Conservation (phyloP, 2,888 invertebrate genomes). For the Cantharis nigra region DNA sequence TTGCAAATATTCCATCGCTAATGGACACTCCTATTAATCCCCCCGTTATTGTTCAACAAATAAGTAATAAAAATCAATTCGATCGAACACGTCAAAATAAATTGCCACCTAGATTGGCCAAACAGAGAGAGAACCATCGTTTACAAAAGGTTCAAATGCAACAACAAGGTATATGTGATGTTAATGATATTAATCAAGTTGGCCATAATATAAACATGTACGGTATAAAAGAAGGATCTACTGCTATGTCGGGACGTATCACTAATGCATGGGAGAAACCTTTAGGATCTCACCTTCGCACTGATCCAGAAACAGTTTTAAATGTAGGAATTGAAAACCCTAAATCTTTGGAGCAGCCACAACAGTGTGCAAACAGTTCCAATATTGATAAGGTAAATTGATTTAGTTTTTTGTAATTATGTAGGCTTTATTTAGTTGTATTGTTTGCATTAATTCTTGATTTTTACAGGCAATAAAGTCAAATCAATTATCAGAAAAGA, state of each 20-base stretch:
- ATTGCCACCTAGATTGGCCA: conserved; percentile 78
- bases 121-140: conserved; percentile 67
- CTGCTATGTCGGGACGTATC: conserved; percentile 69
- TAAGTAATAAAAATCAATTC: conserved; percentile 44
- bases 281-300: conserved; percentile 69
- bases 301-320: conserved; percentile 50
- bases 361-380: conserved; percentile 54
- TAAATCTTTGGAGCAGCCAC: conserved; percentile 50
- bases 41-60: conserved; percentile 51
- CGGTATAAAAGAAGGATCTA: conserved; percentile 49
- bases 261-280: conserved; percentile 89
- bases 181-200: conserved; percentile 59
- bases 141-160: conserved; percentile 58
- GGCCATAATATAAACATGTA: conserved; percentile 48
- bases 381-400: conserved; percentile 45
- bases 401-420: neutral
- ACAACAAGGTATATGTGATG: conserved; percentile 52
- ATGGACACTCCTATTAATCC: conserved; percentile 60
- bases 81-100: conserved; percentile 62
- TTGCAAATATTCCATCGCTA: conserved; percentile 58
- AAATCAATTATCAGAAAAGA: conserved; percentile 51
- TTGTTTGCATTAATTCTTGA: neutral
- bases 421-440: no score
- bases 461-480: conserved; percentile 43
- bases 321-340: conserved; percentile 47